phyloP scores from a whole-genome alignment of 2,888 invertebrate species.

The Mellilla xanthometata region DNA sequence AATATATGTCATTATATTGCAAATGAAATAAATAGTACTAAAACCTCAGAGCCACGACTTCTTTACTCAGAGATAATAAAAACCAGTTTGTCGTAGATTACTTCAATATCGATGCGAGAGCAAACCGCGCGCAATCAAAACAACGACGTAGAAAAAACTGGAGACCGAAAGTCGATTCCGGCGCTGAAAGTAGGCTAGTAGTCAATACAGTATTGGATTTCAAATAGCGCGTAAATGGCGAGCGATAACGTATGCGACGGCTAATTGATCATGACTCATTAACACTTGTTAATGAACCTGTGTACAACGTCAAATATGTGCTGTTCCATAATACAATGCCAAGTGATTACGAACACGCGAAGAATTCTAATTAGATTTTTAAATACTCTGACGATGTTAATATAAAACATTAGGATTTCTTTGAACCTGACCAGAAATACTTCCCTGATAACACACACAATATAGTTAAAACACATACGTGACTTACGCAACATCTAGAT shows the following conservation, averaged over 20 bases:
- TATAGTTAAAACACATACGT: too few relatives aligned
- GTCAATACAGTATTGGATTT: constrained; percentile 20
- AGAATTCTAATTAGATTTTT: too few relatives aligned
- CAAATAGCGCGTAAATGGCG: constrained; percentile 26
- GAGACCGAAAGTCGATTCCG: constrained; percentile 13
- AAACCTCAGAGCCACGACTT: too few relatives aligned
- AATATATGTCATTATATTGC: too few relatives aligned
- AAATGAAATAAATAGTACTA: too few relatives aligned
- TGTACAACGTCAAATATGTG: neutral
- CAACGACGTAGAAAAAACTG: constrained; percentile 16
- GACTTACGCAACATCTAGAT: too few relatives aligned
- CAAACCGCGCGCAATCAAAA: constrained; percentile 11
- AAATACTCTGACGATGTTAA: too few relatives aligned
- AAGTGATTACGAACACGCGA: neutral
- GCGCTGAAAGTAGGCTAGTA: constrained; percentile 19
- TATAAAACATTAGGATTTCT: too few relatives aligned
- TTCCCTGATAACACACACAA: too few relatives aligned
- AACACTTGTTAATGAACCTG: constrained; percentile 26
- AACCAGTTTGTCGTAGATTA: neutral
- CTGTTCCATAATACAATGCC: neutral
- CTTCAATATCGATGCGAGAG: neutral
- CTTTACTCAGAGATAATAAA: too few relatives aligned
- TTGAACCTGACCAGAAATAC: too few relatives aligned
- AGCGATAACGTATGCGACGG: constrained; percentile 20
- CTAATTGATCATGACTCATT: constrained; percentile 33